These are phyloP conservation scores for Spea multiplicata DNA, from an alignment of 2,113 vertebrate species.

Conservation along the genomic window DNA sequence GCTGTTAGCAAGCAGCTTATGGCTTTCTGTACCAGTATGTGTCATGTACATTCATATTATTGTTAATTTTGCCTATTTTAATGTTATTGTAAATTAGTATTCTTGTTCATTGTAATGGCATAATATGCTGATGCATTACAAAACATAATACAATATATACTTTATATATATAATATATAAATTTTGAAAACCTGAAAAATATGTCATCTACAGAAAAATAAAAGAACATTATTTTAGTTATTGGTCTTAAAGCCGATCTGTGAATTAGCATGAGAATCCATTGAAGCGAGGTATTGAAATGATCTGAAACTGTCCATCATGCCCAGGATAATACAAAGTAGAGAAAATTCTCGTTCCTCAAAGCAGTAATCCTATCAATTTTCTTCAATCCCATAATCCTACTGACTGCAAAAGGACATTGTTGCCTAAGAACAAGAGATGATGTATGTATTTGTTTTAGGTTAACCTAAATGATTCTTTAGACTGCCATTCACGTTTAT, in stretches of 20 bases:
- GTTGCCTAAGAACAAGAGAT: not conserved
- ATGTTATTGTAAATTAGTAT: too few species aligned
- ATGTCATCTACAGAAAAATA: too few species aligned
- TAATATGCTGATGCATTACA: too few species aligned
- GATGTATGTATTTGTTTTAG: not conserved
- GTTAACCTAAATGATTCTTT: slow-evolving; percentile 4
- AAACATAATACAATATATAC: too few species aligned
- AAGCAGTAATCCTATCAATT: slow-evolving; percentile 9
- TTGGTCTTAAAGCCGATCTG: not conserved
- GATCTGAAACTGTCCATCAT: slow-evolving; percentile 2
- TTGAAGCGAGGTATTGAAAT: not conserved
- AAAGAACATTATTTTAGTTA: not conserved
- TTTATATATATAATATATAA: too few species aligned
- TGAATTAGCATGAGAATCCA: not conserved
- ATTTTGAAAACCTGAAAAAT: too few species aligned
- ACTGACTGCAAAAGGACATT: not conserved
- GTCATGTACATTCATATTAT: too few species aligned
- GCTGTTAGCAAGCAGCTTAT: too few species aligned
- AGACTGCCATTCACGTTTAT: slow-evolving; percentile 18
- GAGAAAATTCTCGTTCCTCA: not conserved
- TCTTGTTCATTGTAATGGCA: too few species aligned
- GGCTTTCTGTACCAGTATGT: too few species aligned
- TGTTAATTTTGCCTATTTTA: too few species aligned
- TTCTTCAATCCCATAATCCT: slow-evolving; percentile 8
- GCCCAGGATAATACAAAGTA: not conserved